phyloP scores from a whole-genome alignment of 2,113 vertebrate genomes.

The Petroica traversi region DNA sequence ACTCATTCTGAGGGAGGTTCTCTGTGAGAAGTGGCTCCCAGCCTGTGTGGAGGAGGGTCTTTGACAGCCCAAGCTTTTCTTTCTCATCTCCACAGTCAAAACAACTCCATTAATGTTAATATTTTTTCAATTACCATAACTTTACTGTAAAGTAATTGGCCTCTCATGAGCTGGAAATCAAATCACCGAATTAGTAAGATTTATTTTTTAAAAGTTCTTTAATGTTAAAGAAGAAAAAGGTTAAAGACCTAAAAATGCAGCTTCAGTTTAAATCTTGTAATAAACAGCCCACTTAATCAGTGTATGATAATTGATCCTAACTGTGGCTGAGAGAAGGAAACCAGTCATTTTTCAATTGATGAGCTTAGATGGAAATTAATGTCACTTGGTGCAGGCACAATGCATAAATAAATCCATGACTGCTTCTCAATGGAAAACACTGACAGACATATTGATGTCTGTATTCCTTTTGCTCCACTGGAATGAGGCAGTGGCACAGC shows the following conservation, averaged over 20 bases:
- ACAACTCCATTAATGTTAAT: neutral
- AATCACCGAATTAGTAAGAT: neutral
- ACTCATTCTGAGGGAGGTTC: neutral
- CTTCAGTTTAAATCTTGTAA: neutral
- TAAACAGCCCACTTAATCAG: slow-evolving; percentile 16
- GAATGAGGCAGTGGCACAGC: neutral
- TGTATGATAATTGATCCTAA: neutral
- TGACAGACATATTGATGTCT: neutral
- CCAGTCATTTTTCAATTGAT: slow-evolving; percentile 12
- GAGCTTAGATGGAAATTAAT: neutral
- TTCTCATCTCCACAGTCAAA: neutral
- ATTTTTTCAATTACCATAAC: neutral
- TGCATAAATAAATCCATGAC: neutral
- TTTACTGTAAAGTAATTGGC: neutral
- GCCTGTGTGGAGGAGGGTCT: neutral
- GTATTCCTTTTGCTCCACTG: neutral
- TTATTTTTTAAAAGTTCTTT: neutral
- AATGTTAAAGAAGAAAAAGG: neutral
- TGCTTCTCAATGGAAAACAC: neutral
- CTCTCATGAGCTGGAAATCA: neutral
- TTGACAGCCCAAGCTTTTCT: neutral
- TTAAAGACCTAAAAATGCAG: neutral
- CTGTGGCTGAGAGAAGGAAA: neutral
- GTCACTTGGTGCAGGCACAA: neutral
- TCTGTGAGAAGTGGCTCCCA: neutral